A percentile compares a stretch with the other conserved stretches of the same genome.
Evolutionary conservation across 2,888 invertebrate species (phyloP).

Genomic region (Dryadula phaetusa): DNA sequence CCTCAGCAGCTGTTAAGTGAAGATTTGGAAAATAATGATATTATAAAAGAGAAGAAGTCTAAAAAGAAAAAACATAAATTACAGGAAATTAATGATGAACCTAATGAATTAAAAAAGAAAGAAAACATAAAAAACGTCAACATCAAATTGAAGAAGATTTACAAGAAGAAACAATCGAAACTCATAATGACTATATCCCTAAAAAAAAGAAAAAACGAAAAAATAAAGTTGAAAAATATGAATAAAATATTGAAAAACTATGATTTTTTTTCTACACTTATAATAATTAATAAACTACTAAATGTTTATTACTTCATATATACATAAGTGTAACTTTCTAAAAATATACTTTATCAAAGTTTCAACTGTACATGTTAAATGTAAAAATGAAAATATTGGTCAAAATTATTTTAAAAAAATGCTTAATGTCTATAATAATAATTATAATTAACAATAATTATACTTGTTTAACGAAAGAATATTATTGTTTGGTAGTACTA

Average conservation of each 20-base stretch:
- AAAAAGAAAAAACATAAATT: slow-evolving; percentile 32
- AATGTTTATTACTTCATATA: too few relatives aligned
- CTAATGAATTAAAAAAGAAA: slow-evolving; percentile 46
- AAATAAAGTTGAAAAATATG: slow-evolving; percentile 53
- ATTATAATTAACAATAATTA: too few relatives aligned
- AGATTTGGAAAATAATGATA: slow-evolving; percentile 18
- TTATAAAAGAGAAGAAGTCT: slow-evolving; percentile 21
- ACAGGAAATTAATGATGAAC: neutral
- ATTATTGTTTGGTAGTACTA: too few relatives aligned
- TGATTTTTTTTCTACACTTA: neutral
- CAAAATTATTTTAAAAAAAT: too few relatives aligned
- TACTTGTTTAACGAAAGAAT: too few relatives aligned
- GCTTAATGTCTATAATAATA: too few relatives aligned
- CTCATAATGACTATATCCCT: slow-evolving; percentile 53
- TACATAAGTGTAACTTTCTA: too few relatives aligned
- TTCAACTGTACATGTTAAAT: too few relatives aligned
- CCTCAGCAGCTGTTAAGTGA: neutral
- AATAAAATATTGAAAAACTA: slow-evolving; percentile 37
- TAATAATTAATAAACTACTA: too few relatives aligned
- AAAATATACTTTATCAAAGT: too few relatives aligned
- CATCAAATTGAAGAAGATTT: slow-evolving; percentile 39
- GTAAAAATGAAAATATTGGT: too few relatives aligned
- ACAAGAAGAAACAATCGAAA: slow-evolving; percentile 13
- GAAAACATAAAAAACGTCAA: slow-evolving; percentile 49
- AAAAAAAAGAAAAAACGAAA: slow-evolving; percentile 72